A percentile compares a stretch with the other conserved stretches of the same genome.
Evolutionary conservation across 2,113 vertebrate species (phyloP).

Genomic region (Sterna hirundo): DNA sequence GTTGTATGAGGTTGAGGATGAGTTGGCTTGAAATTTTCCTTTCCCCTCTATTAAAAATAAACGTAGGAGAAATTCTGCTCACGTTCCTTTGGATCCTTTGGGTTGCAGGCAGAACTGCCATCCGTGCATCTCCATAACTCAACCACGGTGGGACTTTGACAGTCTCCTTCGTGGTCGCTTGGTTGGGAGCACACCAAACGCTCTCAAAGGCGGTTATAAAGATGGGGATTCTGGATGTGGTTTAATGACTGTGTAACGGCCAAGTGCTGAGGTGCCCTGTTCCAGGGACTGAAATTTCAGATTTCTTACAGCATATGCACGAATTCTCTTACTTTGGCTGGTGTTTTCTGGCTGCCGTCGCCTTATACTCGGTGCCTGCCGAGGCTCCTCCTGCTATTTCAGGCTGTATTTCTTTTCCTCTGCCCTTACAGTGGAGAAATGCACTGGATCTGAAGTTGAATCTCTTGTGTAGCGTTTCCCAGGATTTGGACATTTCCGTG

Average conservation of each 20-base stretch:
- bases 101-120: background rate
- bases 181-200: background rate
- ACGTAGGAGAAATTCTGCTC: background rate
- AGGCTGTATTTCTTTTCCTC: background rate
- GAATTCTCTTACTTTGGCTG: background rate
- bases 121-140: background rate
- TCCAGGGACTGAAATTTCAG: background rate
- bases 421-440: background rate
- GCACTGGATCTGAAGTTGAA: background rate
- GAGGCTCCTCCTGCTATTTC: background rate
- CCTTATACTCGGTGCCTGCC: background rate
- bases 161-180: rapidly evolving
- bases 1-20: background rate
- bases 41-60: background rate
- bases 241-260: background rate
- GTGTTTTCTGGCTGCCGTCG: background rate
- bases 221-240: background rate
- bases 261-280: background rate
- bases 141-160: background rate
- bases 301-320: background rate
- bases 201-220: background rate
- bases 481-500: background rate
- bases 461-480: rapidly evolving
- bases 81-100: background rate
- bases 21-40: background rate